Evolutionary conservation across 2,888 invertebrate genomes (phyloP), one percentile per base, ranked within the genome.

Genomic region (Tridacna gigas): DNA sequence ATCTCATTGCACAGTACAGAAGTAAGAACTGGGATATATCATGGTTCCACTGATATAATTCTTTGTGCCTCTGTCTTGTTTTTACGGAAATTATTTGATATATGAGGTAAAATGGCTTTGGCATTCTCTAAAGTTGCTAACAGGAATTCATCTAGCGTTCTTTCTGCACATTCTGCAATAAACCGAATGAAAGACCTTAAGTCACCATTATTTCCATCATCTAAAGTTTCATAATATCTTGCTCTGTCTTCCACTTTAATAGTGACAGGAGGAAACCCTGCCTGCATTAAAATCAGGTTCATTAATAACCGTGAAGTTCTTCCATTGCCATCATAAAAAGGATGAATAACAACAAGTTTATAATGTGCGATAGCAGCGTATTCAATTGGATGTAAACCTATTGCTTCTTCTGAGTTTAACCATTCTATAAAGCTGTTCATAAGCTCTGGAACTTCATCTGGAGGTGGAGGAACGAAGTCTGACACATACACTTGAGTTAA

Each of bases 301-400:
- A 99, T 99, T 1, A 99, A 96, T 37, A 99, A 96, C 47, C 99
- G 96, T 20, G 98, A 98, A 0, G 99, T 99, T 92, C 99, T 96
- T 0, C 99, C 99, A 93, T 99, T 99, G 73, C 99, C 99, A 95
- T 99, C 99, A 3, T 97, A 96, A 95, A 99, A 99, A 0, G 99
- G 99, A 95, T 99, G 99, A 90, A 99, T 98, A 94, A 97, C 97
- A 0, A 99, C 99, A 67, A 99, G 95, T 95, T 98, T 98, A 95
- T 99, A 99, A 95, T 99, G 99, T 0, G 98, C 99, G 77, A 99
- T 95, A 0, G 99, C 99, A 75, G 99, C 99, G 94, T 97, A 97
- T 94, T 98, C 97, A 90, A 99, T 97, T 26, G 98, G 98, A 96
- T 99, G 98, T 95, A 99, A 95, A 65, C 97, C 96, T 86, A 97